Percentiles rank a stretch among this genome's conserved stretches.
Conservation (phyloP, 2,888 invertebrate genomes). For the Hydropsyche betteni region DNA sequence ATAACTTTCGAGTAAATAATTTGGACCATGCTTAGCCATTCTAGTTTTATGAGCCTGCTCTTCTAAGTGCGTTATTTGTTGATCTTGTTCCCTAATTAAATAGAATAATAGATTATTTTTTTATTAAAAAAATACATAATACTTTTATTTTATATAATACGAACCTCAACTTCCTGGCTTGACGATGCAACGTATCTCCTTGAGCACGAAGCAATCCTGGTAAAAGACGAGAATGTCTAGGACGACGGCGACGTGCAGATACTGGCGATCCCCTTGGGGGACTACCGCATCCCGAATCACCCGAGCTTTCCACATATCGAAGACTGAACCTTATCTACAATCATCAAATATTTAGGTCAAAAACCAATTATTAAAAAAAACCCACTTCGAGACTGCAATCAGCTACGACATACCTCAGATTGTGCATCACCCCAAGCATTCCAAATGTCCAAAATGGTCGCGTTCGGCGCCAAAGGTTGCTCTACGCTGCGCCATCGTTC, state of each 20-base stretch:
- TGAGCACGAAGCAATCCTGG: constrained; percentile 48
- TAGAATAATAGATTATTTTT: background rate
- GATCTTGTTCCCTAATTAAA: constrained; percentile 73
- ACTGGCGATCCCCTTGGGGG: constrained; percentile 44
- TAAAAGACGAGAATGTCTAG: constrained; percentile 41
- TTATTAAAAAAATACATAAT: constrained; percentile 9
- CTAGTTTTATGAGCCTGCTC: constrained; percentile 79
- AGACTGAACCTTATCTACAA: constrained; percentile 62
- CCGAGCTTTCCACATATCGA: constrained; percentile 63
- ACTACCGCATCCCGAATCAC: constrained; percentile 65
- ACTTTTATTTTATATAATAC: constrained; percentile 7
- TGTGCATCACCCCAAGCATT: constrained; percentile 81
- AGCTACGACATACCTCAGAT: constrained; percentile 64
- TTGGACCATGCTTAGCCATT: constrained; percentile 79
- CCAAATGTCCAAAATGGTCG: constrained; percentile 80
- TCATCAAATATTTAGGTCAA: background rate
- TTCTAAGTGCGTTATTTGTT: constrained; percentile 80
- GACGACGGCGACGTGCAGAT: constrained; percentile 39
- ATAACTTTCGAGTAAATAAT: constrained; percentile 82
- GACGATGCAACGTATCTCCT: constrained; percentile 46
- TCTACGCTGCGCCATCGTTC: constrained; percentile 83
- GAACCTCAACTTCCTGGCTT: constrained; percentile 48
- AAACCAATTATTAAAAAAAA: background rate
- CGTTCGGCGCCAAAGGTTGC: constrained; percentile 74
- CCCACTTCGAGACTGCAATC: no score